Base-by-base conservation (phyloP, 2,797 vertebrate species). In the Anas capensis region DNA sequence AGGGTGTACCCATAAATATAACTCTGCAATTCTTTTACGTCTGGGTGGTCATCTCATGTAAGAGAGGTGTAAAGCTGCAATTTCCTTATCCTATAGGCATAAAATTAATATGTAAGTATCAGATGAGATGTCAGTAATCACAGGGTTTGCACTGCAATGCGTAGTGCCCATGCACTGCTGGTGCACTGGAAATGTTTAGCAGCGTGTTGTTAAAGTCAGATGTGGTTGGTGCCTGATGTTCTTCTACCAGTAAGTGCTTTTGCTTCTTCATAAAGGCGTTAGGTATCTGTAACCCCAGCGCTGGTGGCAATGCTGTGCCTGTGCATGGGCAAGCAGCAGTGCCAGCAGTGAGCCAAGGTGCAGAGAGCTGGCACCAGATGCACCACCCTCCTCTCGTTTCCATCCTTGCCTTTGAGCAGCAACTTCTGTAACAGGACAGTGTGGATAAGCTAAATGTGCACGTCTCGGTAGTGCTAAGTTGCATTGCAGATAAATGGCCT, bases 131-230 rank as follows among this genome's bases (percentile, higher is more conserved):
- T 21, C 6, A 3, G 27, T 33, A 62, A 13, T 65, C 2, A 0
- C 3, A 2, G 24, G 26, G 27, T 60, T 49, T 44, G 34, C 23
- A 6, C 33, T 16, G 26, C 17, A 44, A 8, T 0, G 5, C 5
- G 0, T 2, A 16, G 51, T n/a, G 20, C 29, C 49, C 1, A 0
- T 11, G 44, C n/a, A 1, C 33, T 48, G 21, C 33, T 2, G 24
- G 44, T 61, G 19, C 0, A 0, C 44, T 94, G 49, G 26, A 71
- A 72, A 23, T 34, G 14, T 61, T 72, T 12, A 57, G 75, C 15
- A 3, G 0, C 12, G 21, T 31, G 2, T 29, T 88, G 36, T 79
- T n/a, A 26, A 92, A 72, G 27, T 65, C 4, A 1, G 14, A 9
- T 81, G 82, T 84, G 40, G 34, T 75, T 61, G 13, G 3, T 68